Conservation (phyloP, 2,113 vertebrate species). For the Limanda limanda region DNA sequence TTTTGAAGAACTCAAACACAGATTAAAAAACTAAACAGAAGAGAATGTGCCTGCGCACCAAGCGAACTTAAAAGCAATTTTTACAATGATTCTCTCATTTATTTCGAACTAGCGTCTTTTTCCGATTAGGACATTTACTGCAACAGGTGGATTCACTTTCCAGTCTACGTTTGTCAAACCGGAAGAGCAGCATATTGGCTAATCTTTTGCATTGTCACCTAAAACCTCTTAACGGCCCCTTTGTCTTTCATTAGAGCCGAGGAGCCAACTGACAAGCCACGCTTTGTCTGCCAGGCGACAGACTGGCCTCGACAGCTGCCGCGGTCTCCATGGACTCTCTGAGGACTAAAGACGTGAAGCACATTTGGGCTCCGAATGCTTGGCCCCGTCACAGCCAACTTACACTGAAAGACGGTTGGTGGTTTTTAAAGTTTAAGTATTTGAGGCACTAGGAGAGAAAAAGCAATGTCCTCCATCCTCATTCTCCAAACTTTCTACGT, state of each 20-base stretch:
- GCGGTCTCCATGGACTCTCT: slow-evolving; percentile 14
- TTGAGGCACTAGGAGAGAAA: background rate
- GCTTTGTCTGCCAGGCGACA: slow-evolving; percentile 31
- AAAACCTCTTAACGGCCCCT: slow-evolving; percentile 49
- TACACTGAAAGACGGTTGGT: background rate
- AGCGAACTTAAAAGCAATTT: background rate
- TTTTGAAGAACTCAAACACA: background rate
- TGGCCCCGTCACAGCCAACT: background rate
- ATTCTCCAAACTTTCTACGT: background rate
- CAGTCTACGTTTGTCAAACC: background rate
- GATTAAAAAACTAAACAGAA: background rate
- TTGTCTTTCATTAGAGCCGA: slow-evolving; percentile 48
- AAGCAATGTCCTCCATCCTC: background rate
- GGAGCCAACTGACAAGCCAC: slow-evolving; percentile 21
- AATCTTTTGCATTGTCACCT: slow-evolving; percentile 28
- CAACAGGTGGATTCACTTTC: slow-evolving; percentile 27
- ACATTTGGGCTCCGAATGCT: slow-evolving; percentile 32
- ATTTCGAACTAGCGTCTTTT: background rate
- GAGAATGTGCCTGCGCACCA: too few species aligned
- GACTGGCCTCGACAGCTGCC: slow-evolving; percentile 55
- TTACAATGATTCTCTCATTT: background rate
- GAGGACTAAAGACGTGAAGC: slow-evolving; percentile 37
- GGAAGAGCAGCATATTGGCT: slow-evolving; percentile 15
- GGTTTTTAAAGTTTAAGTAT: background rate
- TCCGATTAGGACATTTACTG: background rate